Evolutionary conservation across 2,888 invertebrate genomes (phyloP).

Genomic region (Odontothrips loti): DNA sequence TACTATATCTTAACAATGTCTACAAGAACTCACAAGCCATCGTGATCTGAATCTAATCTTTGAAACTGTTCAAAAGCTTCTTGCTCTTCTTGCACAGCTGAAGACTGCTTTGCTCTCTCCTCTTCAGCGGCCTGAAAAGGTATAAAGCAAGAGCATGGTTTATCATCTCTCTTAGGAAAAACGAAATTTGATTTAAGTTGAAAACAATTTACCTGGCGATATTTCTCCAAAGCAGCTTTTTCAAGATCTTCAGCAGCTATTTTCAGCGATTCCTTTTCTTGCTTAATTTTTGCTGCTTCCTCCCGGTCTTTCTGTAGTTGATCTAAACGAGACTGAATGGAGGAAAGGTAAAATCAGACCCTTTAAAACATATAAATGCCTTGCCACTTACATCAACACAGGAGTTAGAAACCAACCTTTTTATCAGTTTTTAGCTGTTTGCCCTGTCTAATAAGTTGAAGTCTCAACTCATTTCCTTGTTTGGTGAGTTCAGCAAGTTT

Average conservation of each 20-base stretch:
- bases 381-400: neutral
- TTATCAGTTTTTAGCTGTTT: slow-evolving; percentile 70
- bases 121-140: slow-evolving; percentile 45
- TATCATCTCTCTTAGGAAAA: neutral
- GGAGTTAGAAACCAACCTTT: slow-evolving; percentile 43
- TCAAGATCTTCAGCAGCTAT: slow-evolving; percentile 68
- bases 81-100: slow-evolving; percentile 53
- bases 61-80: slow-evolving; percentile 72
- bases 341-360: neutral
- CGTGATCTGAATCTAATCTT: slow-evolving; percentile 74
- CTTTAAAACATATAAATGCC: slow-evolving; percentile 8
- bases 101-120: slow-evolving; percentile 54
- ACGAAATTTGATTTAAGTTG: slow-evolving; percentile 48
- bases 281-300: slow-evolving; percentile 73
- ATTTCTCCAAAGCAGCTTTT: slow-evolving; percentile 69
- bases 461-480: slow-evolving; percentile 71
- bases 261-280: slow-evolving; percentile 71
- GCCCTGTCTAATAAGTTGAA: slow-evolving; percentile 71
- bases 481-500: slow-evolving; percentile 67
- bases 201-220: slow-evolving; percentile 53
- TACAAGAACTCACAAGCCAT: slow-evolving; percentile 52
- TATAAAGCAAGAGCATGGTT: neutral
- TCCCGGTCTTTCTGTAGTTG: slow-evolving; percentile 66
- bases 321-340: slow-evolving; percentile 55
- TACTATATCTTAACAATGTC: neutral